Evolutionary conservation across 2,888 invertebrate genomes (phyloP), one percentile per base, ranked within the genome.

Genomic region (Exocentrus adspersus): DNA sequence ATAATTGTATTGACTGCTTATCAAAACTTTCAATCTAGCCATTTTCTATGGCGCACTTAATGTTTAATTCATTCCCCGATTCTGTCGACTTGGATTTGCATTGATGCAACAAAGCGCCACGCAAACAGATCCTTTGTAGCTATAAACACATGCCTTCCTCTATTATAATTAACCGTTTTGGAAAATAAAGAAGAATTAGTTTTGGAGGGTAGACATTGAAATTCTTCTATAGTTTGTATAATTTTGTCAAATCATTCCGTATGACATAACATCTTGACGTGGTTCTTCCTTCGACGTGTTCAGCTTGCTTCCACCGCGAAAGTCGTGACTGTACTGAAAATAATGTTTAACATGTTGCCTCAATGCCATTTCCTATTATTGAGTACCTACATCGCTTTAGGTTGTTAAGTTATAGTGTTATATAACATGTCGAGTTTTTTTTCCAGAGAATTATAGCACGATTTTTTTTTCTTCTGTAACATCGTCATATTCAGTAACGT

Each of bases 311-410:
- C 54, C 54, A 54, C 48, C 56, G 48, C 28, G 54, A 43, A 28
- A 56, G 61, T 61, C 61, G 61, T 61, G 61, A 54, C 50, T 43
- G 61, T 50, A 61, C 61, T 61, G 56, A 61, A 61, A 61, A 61
- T 61, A 61, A 42, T 56, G 46, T 32, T 53, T 46, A 46, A 60
- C 52, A 53, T 46, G 61, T 50, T 56, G 50, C 56, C 50, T 56
- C 61, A 50, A 61, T 56, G 56, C 56, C 61, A 50, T 61, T 61
- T 42, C 54, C 56, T 54, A 48, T n/a, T n/a, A n/a, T 61, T 42
- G 48, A 61, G 21, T 32, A n/a, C n/a, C n/a, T n/a, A 45, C 12
- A 37, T 32, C 61, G 50, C 37, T 50, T 42, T 16, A 28, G 48
- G 50, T 54, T 50, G 50, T 41, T 50, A 42, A 48, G 56, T 61